Percentiles rank a stretch among this genome's conserved stretches.
Evolutionary conservation across 2,888 invertebrate genomes (phyloP).

Genomic region (Drosophila acutilabella): DNA sequence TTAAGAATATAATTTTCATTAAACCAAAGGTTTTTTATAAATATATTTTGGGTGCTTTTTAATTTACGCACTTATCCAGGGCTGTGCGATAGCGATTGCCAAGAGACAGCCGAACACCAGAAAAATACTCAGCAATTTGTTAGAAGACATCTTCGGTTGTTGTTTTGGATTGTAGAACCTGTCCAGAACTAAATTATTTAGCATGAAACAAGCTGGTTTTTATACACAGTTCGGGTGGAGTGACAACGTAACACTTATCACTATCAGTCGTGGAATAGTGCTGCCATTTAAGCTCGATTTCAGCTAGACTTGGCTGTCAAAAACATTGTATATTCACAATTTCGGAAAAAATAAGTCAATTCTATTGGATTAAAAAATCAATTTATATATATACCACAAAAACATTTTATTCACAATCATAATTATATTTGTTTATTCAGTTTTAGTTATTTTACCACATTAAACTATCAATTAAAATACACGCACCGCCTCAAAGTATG

Average conservation of each 20-base stretch:
- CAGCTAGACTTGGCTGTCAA: too few relatives aligned
- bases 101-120: slow-evolving; percentile 45
- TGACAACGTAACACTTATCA: neutral
- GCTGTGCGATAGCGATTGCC: slow-evolving; percentile 31
- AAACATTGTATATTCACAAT: too few relatives aligned
- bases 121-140: slow-evolving; percentile 22
- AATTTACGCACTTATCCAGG: slow-evolving; percentile 44
- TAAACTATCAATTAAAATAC: neutral
- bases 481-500: slow-evolving; percentile 12
- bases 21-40: neutral
- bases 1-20: slow-evolving; percentile 9
- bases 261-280: neutral
- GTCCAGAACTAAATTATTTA: slow-evolving; percentile 48
- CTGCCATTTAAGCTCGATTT: too few relatives aligned
- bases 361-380: too few relatives aligned
- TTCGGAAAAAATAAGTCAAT: too few relatives aligned
- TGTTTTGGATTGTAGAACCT: slow-evolving; percentile 21
- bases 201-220: slow-evolving; percentile 44
- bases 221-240: slow-evolving; percentile 23
- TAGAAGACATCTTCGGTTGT: slow-evolving; percentile 35
- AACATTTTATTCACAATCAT: too few relatives aligned
- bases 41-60: neutral
- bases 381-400: too few relatives aligned
- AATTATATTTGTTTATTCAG: too few relatives aligned
- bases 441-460: too few relatives aligned